Conservation (phyloP, 2,113 vertebrate genomes). For the Microtus ochrogaster region DNA sequence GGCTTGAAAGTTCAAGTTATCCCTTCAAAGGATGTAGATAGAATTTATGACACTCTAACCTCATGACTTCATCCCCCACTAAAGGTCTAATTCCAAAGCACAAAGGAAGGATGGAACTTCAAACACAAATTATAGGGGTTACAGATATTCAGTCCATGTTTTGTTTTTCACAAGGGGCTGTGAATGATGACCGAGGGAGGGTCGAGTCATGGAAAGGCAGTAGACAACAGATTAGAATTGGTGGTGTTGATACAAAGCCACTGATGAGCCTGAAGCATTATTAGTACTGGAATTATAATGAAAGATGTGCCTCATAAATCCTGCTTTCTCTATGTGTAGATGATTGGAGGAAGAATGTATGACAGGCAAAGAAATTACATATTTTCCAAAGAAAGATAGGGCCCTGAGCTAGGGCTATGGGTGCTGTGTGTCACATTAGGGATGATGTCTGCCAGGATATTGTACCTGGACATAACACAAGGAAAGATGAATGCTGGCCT, state of each 20-base stretch:
- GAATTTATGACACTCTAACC: background rate
- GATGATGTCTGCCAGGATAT: too few species aligned
- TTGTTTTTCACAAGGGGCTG: background rate
- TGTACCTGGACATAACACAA: background rate
- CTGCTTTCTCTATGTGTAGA: constrained; percentile 3
- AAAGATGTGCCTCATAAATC: background rate
- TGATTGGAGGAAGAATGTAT: background rate
- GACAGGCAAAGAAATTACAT: background rate
- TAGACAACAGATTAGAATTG: background rate
- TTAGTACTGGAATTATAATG: background rate
- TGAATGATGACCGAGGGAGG: background rate
- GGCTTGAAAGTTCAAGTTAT: background rate
- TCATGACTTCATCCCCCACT: background rate
- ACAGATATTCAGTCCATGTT: background rate
- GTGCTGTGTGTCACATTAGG: background rate
- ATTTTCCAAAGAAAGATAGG: background rate
- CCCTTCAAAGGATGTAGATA: background rate
- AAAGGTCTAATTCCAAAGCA: background rate
- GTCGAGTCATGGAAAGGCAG: background rate
- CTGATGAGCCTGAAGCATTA: background rate
- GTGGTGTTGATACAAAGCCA: background rate
- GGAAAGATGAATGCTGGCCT: background rate
- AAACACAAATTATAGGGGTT: background rate
- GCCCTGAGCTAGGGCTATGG: background rate
- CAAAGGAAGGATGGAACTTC: background rate